phyloP scores from a whole-genome alignment of 1,140 invertebrate genomes.

The Diorhabda sublineata region DNA sequence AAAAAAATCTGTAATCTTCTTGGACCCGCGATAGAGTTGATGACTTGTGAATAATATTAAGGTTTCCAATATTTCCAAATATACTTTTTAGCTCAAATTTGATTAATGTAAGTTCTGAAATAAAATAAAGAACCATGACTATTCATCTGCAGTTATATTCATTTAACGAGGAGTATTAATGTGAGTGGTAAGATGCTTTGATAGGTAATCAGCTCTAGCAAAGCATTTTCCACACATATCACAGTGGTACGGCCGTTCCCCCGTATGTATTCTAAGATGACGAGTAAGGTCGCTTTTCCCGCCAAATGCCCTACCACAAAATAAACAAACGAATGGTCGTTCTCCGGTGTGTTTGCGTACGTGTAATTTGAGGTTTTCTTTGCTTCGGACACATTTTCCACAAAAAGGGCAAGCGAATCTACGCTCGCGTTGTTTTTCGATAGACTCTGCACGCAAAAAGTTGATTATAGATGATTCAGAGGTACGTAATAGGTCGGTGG shows the following conservation, averaged over 20 bases:
- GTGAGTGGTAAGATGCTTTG: conserved; percentile 85
- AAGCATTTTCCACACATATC: conserved; percentile 89
- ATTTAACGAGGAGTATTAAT: conserved; percentile 59
- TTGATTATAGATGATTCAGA: conserved; percentile 60
- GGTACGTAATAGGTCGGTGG: conserved; percentile 42
- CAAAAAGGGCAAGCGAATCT: conserved; percentile 82
- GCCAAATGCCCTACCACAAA: conserved; percentile 80
- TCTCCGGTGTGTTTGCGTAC: conserved; percentile 86
- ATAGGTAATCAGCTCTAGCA: conserved; percentile 83
- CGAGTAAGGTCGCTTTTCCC: conserved; percentile 82
- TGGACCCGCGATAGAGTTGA: too few species aligned
- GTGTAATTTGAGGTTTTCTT: conserved; percentile 83
- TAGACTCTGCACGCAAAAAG: conserved; percentile 58
- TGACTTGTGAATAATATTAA: too few species aligned
- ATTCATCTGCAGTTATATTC: neutral
- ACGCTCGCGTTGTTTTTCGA: conserved; percentile 62
- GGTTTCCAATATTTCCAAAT: too few species aligned
- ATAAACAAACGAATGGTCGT: conserved; percentile 80
- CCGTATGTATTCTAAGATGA: conserved; percentile 81
- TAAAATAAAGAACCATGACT: too few species aligned
- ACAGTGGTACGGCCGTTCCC: conserved; percentile 82
- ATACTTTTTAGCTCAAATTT: too few species aligned
- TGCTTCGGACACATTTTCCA: conserved; percentile 81
- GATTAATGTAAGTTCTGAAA: too few species aligned
- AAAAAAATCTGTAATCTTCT: too few species aligned